phyloP scores from a whole-genome alignment of 2,797 vertebrate species.

The Phaenicophaeus curvirostris region DNA sequence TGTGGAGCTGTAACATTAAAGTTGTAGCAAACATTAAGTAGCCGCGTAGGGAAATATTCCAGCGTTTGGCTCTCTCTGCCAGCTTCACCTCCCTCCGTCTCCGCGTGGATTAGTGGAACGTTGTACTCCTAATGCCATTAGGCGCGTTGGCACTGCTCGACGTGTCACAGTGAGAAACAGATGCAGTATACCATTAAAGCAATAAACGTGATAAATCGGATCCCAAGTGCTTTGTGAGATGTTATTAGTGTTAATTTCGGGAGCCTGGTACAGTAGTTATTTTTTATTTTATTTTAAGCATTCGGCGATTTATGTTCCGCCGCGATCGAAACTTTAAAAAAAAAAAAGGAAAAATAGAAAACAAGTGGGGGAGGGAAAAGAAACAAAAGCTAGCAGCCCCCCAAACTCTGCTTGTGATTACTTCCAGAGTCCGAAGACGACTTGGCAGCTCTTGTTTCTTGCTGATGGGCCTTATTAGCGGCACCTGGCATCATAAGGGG shows the following conservation, averaged over 20 bases:
- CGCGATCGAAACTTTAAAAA: neutral
- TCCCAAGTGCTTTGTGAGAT: conserved; percentile 44
- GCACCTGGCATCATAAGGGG: conserved; percentile 86
- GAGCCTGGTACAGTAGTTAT: conserved; percentile 38
- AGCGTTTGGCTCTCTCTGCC: neutral
- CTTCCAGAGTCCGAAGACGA: conserved; percentile 82
- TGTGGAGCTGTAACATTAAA: rapidly evolving
- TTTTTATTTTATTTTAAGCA: conserved; percentile 60
- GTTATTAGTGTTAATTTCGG: conserved; percentile 67
- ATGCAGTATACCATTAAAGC: conserved; percentile 63
- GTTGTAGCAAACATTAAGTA: neutral
- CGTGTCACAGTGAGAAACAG: conserved; percentile 71
- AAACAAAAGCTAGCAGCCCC: neutral
- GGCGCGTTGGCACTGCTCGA: conserved; percentile 51
- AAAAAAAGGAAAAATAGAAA: neutral
- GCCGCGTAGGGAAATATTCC: neutral
- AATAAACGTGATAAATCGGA: conserved; percentile 61
- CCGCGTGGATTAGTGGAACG: conserved; percentile 44
- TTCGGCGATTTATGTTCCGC: neutral
- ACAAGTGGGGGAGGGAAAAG: neutral
- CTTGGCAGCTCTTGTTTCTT: conserved; percentile 80
- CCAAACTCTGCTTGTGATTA: conserved; percentile 76
- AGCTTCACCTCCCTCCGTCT: neutral
- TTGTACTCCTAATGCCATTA: conserved; percentile 55
- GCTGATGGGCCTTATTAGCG: conserved; percentile 84